Percentiles rank a stretch among this genome's conserved stretches.
phyloP scores from a whole-genome alignment of 1,140 invertebrate genomes.

The Drosophila bocki region DNA sequence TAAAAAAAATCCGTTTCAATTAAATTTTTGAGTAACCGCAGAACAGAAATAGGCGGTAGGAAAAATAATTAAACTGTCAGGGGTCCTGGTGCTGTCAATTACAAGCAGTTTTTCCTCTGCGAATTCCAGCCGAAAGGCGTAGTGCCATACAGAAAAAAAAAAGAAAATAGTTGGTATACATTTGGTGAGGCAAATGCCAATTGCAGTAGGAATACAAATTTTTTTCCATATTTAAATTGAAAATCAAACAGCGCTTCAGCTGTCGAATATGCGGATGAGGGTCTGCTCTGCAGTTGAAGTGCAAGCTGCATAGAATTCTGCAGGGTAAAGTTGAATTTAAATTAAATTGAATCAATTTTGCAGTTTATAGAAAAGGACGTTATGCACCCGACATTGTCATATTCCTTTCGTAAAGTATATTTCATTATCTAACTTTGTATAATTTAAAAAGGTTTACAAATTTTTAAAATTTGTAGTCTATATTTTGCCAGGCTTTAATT shows the following conservation, averaged over 20 bases:
- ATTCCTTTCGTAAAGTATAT: background rate
- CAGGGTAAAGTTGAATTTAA: constrained; percentile 46
- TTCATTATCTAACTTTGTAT: background rate
- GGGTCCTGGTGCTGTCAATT: constrained; percentile 57
- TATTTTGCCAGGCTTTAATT: too few species aligned
- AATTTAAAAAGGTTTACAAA: background rate
- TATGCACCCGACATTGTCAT: background rate
- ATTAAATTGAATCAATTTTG: constrained; percentile 55
- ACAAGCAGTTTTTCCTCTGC: constrained; percentile 29
- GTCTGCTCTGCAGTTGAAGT: constrained; percentile 48
- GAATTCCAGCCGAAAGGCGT: constrained; percentile 27
- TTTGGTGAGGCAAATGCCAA: constrained; percentile 37
- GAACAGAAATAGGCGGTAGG: constrained; percentile 35
- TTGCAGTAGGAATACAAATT: constrained; percentile 61
- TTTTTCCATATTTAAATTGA: constrained; percentile 66
- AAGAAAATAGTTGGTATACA: constrained; percentile 11
- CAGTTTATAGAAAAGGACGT: background rate
- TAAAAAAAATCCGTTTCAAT: constrained; percentile 31
- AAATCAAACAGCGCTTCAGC: constrained; percentile 65
- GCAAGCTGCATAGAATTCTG: constrained; percentile 36
- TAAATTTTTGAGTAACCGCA: constrained; percentile 45
- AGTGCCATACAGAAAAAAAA: background rate
- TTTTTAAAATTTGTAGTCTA: too few species aligned
- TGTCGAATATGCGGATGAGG: constrained; percentile 23
- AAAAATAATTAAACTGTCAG: constrained; percentile 82